phyloP scores from a whole-genome alignment of 2,888 invertebrate species.

The Pristionchus mayeri region DNA sequence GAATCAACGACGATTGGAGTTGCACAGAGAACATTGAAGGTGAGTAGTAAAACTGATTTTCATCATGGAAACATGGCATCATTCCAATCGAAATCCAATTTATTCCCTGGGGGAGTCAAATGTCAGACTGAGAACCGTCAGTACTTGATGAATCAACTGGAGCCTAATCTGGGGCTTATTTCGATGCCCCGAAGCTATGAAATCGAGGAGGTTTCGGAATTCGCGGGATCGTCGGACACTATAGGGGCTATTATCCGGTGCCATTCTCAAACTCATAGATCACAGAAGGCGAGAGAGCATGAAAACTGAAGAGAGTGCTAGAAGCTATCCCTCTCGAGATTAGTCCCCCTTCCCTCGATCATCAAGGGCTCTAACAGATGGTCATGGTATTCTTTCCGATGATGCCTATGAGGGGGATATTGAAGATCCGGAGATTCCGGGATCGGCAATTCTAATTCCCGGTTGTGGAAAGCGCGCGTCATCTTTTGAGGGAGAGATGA shows the following conservation, averaged over 20 bases:
- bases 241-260: too few species aligned
- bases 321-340: background rate
- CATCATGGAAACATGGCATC: background rate
- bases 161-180: background rate
- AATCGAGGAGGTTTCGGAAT: background rate
- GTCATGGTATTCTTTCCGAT: background rate
- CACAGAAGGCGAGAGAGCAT: too few species aligned
- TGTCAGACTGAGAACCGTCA: background rate
- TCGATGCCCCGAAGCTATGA: background rate
- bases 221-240: background rate
- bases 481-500: background rate
- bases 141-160: slow-evolving; percentile 39
- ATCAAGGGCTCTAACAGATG: slow-evolving; percentile 31
- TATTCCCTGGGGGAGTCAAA: background rate
- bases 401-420: background rate
- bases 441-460: background rate
- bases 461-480: background rate
- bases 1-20: slow-evolving; percentile 26
- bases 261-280: too few species aligned
- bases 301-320: too few species aligned
- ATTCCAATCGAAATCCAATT: background rate
- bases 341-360: background rate
- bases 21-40: slow-evolving; percentile 28
- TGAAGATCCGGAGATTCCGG: background rate
- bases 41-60: background rate